Evolutionary conservation across 2,888 invertebrate species (phyloP).

Genomic region (Tachina fera): DNA sequence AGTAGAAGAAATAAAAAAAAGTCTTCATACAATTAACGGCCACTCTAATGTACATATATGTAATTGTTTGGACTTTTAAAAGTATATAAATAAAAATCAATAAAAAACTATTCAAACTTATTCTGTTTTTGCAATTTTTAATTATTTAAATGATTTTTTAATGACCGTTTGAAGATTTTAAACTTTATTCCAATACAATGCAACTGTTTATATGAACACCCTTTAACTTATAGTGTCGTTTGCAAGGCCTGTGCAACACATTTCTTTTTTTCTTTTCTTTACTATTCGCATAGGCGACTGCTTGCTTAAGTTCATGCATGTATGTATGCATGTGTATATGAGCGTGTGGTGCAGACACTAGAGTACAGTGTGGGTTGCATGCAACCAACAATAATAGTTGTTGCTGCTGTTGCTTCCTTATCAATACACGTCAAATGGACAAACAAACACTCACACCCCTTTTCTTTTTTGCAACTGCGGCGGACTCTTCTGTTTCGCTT

Average conservation of each 20-base stretch:
- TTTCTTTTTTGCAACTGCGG: slow-evolving; percentile 39
- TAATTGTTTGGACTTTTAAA: too few relatives aligned
- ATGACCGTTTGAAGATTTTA: too few relatives aligned
- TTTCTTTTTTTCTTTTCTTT: slow-evolving; percentile 22
- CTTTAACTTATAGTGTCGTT: neutral
- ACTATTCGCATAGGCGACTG: slow-evolving; percentile 20
- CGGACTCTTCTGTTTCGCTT: slow-evolving; percentile 36
- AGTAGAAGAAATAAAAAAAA: too few relatives aligned
- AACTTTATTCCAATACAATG: too few relatives aligned
- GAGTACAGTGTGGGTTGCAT: slow-evolving; percentile 49
- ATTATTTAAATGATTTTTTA: too few relatives aligned
- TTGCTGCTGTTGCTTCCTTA: slow-evolving; percentile 46
- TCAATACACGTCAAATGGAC: slow-evolving; percentile 23
- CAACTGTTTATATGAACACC: neutral
- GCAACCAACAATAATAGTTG: slow-evolving; percentile 44
- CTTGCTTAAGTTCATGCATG: neutral
- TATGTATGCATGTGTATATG: too few relatives aligned
- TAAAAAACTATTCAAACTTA: too few relatives aligned
- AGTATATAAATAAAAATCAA: too few relatives aligned
- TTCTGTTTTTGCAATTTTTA: too few relatives aligned
- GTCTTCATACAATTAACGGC: too few relatives aligned
- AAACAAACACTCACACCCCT: slow-evolving; percentile 40
- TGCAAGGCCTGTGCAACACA: slow-evolving; percentile 25
- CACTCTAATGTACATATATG: too few relatives aligned
- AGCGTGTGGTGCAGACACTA: neutral